These are phyloP conservation scores for Podilymbus podiceps DNA, from an alignment of 2,113 vertebrate species.

Conservation along the genomic window DNA sequence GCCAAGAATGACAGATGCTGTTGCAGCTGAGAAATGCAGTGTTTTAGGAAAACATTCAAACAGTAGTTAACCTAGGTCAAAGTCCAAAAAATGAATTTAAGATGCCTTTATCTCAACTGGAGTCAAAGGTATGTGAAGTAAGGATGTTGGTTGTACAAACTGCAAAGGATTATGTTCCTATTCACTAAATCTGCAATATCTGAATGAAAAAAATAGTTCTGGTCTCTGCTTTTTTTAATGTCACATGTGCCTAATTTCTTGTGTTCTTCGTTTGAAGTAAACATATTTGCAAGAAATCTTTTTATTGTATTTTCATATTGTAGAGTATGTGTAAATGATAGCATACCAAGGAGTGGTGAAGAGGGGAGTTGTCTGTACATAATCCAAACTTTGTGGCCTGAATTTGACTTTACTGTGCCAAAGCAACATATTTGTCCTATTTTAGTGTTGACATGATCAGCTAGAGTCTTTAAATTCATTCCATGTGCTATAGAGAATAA, in stretches of 20 bases:
- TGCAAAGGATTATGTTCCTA: neutral
- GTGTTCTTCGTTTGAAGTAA: neutral
- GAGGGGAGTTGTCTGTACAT: constrained; percentile 8
- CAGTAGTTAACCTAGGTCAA: constrained; percentile 63
- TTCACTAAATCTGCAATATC: neutral
- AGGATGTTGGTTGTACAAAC: neutral
- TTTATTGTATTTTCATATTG: neutral
- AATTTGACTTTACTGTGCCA: constrained; percentile 22
- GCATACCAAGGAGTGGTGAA: neutral
- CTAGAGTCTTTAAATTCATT: constrained; percentile 44
- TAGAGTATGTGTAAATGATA: neutral
- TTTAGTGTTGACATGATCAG: constrained; percentile 38
- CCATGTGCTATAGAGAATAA: constrained; percentile 1
- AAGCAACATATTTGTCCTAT: constrained; percentile 46
- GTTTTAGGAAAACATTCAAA: constrained; percentile 75
- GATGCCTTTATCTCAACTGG: neutral
- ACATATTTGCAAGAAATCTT: neutral
- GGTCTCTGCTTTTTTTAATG: neutral
- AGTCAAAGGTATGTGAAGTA: neutral
- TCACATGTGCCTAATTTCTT: neutral
- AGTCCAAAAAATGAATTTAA: constrained; percentile 15
- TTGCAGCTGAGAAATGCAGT: constrained; percentile 80
- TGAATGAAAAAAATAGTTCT: neutral
- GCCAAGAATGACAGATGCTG: constrained; percentile 91
- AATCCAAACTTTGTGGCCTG: constrained; percentile 16